phyloP scores from a whole-genome alignment of 2,113 vertebrate genomes.

The Peromyscus californicus region DNA sequence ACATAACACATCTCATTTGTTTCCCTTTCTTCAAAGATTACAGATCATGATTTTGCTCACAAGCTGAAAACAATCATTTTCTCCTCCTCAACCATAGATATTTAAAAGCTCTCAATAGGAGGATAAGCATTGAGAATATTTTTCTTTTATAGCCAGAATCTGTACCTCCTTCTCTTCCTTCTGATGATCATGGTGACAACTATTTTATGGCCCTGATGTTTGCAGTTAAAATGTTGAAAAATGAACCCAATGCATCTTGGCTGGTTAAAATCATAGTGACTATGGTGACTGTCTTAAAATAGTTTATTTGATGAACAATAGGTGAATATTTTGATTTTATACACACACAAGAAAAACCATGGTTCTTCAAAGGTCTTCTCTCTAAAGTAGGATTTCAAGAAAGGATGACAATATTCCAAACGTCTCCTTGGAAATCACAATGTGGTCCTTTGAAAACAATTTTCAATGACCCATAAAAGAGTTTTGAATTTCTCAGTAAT shows the following conservation, averaged over 20 bases:
- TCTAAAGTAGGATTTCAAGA: neutral
- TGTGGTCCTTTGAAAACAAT: slow-evolving; percentile 42
- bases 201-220: neutral
- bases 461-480: slow-evolving; percentile 46
- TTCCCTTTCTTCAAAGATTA: neutral
- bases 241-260: neutral
- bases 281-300: neutral
- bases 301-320: neutral
- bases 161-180: neutral
- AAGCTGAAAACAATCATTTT: neutral
- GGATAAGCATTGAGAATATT: neutral
- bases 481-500: slow-evolving; percentile 22
- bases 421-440: neutral
- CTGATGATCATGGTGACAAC: neutral
- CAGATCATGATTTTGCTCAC: neutral
- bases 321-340: neutral
- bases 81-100: neutral
- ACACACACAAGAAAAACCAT: neutral
- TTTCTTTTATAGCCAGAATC: neutral
- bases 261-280: neutral
- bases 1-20: neutral
- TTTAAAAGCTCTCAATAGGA: neutral
- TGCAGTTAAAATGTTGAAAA: neutral
- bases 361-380: neutral
- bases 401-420: neutral